phyloP scores from a whole-genome alignment of 2,113 vertebrate species.

The Gadus chalcogrammus region DNA sequence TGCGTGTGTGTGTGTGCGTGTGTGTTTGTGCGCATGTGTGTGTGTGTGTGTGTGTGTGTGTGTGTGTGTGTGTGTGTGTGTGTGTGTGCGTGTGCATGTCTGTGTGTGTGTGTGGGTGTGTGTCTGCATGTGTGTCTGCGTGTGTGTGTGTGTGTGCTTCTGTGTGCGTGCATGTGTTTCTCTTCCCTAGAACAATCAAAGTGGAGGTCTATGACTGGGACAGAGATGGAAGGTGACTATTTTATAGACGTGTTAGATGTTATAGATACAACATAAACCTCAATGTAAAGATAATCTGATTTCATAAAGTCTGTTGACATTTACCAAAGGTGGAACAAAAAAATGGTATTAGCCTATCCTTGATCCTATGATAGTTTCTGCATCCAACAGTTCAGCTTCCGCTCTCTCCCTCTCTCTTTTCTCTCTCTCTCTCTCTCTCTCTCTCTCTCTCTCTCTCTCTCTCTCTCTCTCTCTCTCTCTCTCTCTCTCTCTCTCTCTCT shows the following conservation, averaged over 20 bases:
- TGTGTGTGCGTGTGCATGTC: background rate
- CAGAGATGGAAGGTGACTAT: conserved; percentile 84
- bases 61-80: background rate
- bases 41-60: background rate
- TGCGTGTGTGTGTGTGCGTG: no score
- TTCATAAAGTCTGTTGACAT: background rate
- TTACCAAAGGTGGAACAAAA: no score
- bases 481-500: no score
- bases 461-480: no score
- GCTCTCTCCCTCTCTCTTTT: background rate
- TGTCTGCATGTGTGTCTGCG: background rate
- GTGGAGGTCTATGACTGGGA: conserved; percentile 97
- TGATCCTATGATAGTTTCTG: background rate
- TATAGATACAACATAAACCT: no score
- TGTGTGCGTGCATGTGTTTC: conserved; percentile 5
- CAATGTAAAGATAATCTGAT: no score
- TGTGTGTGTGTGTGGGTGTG: background rate
- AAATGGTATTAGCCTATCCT: background rate
- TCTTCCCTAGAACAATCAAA: conserved; percentile 84
- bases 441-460: no score
- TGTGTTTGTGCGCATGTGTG: no score
- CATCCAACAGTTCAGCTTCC: no score
- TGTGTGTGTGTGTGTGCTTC: conserved; percentile 1
- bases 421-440: conserved; percentile 26
- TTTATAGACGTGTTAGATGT: background rate